phyloP scores from a whole-genome alignment of 1,140 invertebrate species.

The Microplitis demolitor region DNA sequence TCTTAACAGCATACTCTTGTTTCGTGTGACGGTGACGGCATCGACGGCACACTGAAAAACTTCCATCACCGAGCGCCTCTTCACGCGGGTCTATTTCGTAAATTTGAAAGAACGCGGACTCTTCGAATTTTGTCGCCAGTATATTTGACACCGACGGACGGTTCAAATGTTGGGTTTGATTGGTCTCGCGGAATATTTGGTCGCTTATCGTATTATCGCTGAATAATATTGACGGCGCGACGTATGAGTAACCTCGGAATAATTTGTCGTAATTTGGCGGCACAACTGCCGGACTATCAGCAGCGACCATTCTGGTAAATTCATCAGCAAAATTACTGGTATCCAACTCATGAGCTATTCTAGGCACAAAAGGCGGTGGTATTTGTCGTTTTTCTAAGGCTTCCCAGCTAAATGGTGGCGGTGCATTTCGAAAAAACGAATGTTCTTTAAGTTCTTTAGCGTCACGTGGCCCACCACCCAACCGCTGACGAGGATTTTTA shows the following conservation, averaged over 20 bases:
- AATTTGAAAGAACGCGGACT: conserved; percentile 84
- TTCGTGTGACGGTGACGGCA: conserved; percentile 78
- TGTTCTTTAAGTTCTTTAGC: conserved; percentile 86
- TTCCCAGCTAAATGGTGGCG: conserved; percentile 68
- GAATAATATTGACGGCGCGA: conserved; percentile 90
- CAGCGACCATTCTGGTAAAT: conserved; percentile 88
- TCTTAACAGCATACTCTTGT: conserved; percentile 88
- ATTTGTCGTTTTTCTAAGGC: conserved; percentile 75
- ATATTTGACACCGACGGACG: conserved; percentile 37
- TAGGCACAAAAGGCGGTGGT: conserved; percentile 81
- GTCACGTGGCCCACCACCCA: conserved; percentile 82
- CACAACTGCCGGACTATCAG: conserved; percentile 88
- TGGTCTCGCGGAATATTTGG: conserved; percentile 64
- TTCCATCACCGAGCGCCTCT: conserved; percentile 82
- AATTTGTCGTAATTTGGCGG: conserved; percentile 86
- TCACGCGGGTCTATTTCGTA: conserved; percentile 77
- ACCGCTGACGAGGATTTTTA: conserved; percentile 83
- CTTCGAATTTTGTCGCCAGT: conserved; percentile 62
- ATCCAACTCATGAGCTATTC: conserved; percentile 83
- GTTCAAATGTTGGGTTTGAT: neutral
- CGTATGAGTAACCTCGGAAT: conserved; percentile 94
- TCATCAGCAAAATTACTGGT: conserved; percentile 96
- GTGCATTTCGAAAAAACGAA: conserved; percentile 74
- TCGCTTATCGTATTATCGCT: conserved; percentile 83
- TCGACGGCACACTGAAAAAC: conserved; percentile 85